Conservation (phyloP, 2,113 vertebrate species). For the Tyto alba region DNA sequence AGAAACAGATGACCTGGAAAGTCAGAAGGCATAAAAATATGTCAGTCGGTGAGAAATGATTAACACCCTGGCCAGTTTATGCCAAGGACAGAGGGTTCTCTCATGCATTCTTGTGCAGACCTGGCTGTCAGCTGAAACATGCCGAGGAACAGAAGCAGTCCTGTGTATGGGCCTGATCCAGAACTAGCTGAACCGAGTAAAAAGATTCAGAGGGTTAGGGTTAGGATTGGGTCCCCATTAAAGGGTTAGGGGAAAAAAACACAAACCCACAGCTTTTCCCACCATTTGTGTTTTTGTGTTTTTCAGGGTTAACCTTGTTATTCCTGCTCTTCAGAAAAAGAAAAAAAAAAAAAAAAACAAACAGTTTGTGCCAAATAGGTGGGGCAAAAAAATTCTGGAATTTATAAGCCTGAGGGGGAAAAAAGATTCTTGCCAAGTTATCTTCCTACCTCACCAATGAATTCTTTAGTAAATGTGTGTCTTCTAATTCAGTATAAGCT, state of each 20-base stretch:
- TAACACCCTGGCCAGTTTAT: background rate
- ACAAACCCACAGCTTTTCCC: background rate
- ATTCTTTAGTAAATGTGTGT: constrained; percentile 14
- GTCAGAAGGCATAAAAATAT: background rate
- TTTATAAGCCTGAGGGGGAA: background rate
- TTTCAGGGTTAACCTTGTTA: background rate
- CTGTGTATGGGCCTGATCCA: background rate
- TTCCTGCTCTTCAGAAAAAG: background rate
- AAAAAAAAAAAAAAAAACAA: background rate
- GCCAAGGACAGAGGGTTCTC: constrained; percentile 43
- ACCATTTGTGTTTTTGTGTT: background rate
- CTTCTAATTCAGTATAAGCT: background rate
- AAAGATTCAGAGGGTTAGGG: background rate
- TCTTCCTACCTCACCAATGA: background rate
- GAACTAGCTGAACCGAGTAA: background rate
- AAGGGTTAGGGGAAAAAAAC: background rate
- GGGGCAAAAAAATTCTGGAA: background rate
- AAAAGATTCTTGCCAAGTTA: background rate
- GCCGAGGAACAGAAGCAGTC: background rate
- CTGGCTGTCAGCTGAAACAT: constrained; percentile 1
- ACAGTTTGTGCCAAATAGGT: background rate
- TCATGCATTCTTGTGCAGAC: background rate
- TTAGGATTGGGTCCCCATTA: background rate
- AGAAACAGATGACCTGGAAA: background rate
- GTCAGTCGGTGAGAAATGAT: constrained; percentile 17